Base-by-base conservation (phyloP, 2,888 invertebrate genomes). In the Ichneumon xanthorius region DNA sequence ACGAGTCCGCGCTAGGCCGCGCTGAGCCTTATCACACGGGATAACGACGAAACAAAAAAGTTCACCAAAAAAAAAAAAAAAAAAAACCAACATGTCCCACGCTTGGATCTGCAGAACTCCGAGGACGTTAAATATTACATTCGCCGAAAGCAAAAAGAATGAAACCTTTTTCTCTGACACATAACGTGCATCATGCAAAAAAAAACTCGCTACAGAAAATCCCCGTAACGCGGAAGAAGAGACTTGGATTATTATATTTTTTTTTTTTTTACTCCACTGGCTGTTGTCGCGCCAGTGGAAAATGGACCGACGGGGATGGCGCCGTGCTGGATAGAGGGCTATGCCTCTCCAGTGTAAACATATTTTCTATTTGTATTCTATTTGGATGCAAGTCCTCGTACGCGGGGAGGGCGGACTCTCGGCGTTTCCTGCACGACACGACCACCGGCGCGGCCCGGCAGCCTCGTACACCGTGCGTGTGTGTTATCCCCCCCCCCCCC, bases 321-420 rank as follows among this genome's bases (percentile, higher is more conserved):
- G 63, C 16, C 3, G 14, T 7, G 63, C 37, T 19, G 55, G 63
- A 37, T 63, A 19, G 68, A 68, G 79, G 48, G 63, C 55, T 58
- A 73, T 40, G 81, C 80, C 76, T 75, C 87, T 86, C 79, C 87
- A 85, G 82, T 88, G 92, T 90, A 91, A 92, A 92, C 90, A 91
- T 91, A 91, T 92, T 92, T 90, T 88, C 89, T 89, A 90, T 92
- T 92, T 92, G 90, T 90, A 92, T 92, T 92, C 91, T 90, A 90
- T 90, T 92, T 89, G 90, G 88, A 90, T 88, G 87, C 86, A 88
- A 89, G 87, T 83, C 86, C 85, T 77, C 65, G 70, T 53, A 16
- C 65, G 81, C 63, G 77, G 63, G 76, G 65, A 78, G 40, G 55
- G 65, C 40, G 63, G 55, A 65, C 67, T 67, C 37, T 77, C 63